Evolutionary conservation across 2,888 invertebrate genomes (phyloP).

Genomic region (Eugnorisma glareosa): DNA sequence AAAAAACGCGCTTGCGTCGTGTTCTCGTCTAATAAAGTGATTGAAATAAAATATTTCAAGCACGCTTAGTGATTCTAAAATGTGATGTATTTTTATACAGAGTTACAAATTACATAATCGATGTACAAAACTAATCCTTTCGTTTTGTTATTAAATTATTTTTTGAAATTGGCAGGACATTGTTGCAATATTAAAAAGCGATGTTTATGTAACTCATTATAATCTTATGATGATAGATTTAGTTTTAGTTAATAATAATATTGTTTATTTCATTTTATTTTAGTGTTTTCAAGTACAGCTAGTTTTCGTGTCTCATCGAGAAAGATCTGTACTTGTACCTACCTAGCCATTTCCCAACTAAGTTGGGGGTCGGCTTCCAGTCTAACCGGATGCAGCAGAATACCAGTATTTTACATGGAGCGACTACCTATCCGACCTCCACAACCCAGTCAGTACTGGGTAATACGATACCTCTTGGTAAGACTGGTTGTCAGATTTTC

Average conservation of each 20-base stretch:
- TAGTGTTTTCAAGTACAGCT: slow-evolving; percentile 42
- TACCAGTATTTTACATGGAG: neutral
- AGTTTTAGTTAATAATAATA: slow-evolving; percentile 55
- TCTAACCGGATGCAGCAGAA: neutral
- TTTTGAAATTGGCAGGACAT: slow-evolving; percentile 54
- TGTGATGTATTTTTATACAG: slow-evolving; percentile 77
- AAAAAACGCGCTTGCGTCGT: slow-evolving; percentile 42
- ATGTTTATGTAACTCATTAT: slow-evolving; percentile 62
- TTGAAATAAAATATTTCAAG: slow-evolving; percentile 51
- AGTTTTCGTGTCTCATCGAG: slow-evolving; percentile 30
- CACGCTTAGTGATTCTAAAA: slow-evolving; percentile 68
- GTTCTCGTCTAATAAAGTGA: slow-evolving; percentile 43
- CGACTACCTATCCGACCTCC: neutral
- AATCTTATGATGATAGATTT: slow-evolving; percentile 61
- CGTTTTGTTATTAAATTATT: slow-evolving; percentile 61
- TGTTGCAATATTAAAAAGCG: slow-evolving; percentile 48
- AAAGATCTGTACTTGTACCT: slow-evolving; percentile 35
- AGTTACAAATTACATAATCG: slow-evolving; percentile 65
- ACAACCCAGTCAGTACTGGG: neutral
- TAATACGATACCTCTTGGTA: neutral
- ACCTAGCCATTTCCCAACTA: neutral
- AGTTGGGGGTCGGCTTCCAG: neutral
- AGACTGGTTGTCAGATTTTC: neutral
- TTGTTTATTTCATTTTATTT: slow-evolving; percentile 54
- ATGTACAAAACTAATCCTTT: slow-evolving; percentile 56